Conservation (phyloP, 2,113 vertebrate species). For the Loxodonta africana region DNA sequence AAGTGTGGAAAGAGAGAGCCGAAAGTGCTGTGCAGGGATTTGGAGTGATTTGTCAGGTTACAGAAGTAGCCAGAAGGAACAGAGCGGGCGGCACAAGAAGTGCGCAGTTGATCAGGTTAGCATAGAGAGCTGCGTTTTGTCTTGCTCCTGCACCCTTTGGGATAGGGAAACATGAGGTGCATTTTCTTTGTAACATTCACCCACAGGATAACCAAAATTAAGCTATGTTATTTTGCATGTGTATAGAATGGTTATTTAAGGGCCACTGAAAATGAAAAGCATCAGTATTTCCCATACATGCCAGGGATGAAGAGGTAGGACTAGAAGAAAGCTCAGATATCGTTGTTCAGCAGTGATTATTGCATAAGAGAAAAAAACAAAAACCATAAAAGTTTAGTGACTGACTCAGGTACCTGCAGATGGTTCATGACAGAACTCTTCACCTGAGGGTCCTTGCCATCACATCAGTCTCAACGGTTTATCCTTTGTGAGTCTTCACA, state of each 20-base stretch:
- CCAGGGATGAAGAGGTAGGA: not conserved
- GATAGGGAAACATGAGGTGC: not conserved
- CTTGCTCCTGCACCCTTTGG: not conserved
- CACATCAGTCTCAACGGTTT: not conserved
- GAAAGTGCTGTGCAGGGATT: not conserved
- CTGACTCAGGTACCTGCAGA: not conserved
- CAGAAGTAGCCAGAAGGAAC: slow-evolving; percentile 25
- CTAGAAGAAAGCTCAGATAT: not conserved
- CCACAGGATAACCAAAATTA: not conserved
- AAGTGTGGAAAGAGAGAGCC: not conserved
- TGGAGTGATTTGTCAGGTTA: slow-evolving; percentile 37
- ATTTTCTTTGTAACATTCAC: not conserved
- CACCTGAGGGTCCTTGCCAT: not conserved
- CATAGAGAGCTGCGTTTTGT: not conserved
- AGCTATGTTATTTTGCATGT: not conserved
- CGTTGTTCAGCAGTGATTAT: not conserved
- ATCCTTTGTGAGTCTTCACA: not conserved
- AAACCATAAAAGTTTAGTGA: not conserved
- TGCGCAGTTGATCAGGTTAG: not conserved
- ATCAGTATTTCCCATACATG: not conserved
- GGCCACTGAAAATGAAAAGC: not conserved
- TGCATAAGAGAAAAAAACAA: not conserved
- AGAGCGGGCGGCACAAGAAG: not conserved
- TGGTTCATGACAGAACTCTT: not conserved
- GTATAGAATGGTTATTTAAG: not conserved